A percentile compares a stretch with the other conserved stretches of the same genome.
Evolutionary conservation across 2,888 invertebrate species (phyloP).

Genomic region (Eugnorisma glareosa): DNA sequence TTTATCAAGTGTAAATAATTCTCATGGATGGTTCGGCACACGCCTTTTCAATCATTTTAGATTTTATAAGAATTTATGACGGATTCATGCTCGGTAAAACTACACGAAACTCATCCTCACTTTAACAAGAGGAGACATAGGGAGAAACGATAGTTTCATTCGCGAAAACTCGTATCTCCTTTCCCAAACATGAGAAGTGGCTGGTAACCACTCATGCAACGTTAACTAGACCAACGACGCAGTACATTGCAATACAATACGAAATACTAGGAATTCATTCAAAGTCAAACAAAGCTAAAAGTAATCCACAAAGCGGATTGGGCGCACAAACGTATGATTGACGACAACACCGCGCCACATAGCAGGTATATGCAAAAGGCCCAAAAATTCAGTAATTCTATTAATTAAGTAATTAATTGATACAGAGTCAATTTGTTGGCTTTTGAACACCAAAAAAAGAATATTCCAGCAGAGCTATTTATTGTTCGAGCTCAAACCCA

Average conservation of each 20-base stretch:
- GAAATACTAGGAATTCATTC: conserved; percentile 11
- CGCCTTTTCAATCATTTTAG: neutral
- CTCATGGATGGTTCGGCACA: neutral
- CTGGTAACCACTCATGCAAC: neutral
- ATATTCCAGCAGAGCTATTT: neutral
- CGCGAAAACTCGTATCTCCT: neutral
- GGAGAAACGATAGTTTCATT: neutral
- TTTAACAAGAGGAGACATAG: neutral
- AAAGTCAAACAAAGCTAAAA: conserved; percentile 42
- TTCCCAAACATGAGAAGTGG: neutral
- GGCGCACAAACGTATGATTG: conserved; percentile 51
- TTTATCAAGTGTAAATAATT: neutral
- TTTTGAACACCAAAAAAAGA: neutral
- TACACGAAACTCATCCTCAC: neutral
- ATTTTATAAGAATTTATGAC: neutral
- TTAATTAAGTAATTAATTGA: neutral
- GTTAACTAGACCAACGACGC: neutral
- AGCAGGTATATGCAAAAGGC: neutral
- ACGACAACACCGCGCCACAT: conserved; percentile 14
- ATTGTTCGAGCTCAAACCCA: neutral
- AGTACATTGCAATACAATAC: conserved; percentile 16
- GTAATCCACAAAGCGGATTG: conserved; percentile 46
- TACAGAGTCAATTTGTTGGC: neutral
- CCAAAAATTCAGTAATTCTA: neutral
- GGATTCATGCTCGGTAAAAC: neutral